phyloP scores from a whole-genome alignment of 1,140 invertebrate species.

The Drosophila ironensis region DNA sequence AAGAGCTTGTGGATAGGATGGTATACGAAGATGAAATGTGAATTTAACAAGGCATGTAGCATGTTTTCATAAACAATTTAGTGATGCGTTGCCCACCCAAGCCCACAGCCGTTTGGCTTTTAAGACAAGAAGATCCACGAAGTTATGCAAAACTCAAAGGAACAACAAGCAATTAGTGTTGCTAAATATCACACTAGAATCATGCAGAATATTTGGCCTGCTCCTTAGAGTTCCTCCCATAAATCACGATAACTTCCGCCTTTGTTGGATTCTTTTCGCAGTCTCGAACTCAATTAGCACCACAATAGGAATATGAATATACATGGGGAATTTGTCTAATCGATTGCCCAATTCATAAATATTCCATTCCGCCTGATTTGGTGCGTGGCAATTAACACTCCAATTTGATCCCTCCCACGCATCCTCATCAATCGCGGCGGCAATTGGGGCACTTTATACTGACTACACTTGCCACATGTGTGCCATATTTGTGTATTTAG shows the following conservation, averaged over 20 bases:
- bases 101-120: no score
- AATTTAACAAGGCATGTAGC: background rate
- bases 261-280: slow-evolving; percentile 30
- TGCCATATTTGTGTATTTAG: slow-evolving; percentile 64
- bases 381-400: slow-evolving; percentile 64
- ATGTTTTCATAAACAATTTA: no score
- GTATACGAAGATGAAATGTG: background rate
- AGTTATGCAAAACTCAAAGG: slow-evolving; percentile 1
- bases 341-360: slow-evolving; percentile 52
- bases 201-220: no score
- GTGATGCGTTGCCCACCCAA: no score
- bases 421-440: slow-evolving; percentile 20
- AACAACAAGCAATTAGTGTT: no score
- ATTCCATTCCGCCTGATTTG: slow-evolving; percentile 64
- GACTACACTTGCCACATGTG: no score
- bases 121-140: no score
- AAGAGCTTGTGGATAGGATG: no score
- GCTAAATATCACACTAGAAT: no score
- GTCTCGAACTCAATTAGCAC: slow-evolving; percentile 33
- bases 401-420: slow-evolving; percentile 34
- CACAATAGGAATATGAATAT: background rate
- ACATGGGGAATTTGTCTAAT: slow-evolving; percentile 29
- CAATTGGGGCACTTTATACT: slow-evolving; percentile 25
- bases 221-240: background rate
- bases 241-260: slow-evolving; percentile 33